Conservation (phyloP, 2,797 vertebrate species). For the Philypnodon macrostomus region DNA sequence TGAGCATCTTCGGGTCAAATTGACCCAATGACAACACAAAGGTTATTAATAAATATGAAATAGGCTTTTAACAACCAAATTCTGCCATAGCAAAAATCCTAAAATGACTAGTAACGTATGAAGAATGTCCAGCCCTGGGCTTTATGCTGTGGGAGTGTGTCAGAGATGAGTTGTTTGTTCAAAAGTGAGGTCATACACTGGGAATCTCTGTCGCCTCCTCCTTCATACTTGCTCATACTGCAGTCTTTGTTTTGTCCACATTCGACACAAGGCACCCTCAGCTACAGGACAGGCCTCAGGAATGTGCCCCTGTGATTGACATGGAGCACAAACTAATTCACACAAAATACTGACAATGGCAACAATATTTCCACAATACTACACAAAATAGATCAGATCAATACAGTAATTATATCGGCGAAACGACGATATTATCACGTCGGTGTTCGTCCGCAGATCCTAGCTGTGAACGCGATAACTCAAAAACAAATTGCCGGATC, state of each 20-base stretch:
- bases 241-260: conserved; percentile 54
- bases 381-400: conserved; percentile 12
- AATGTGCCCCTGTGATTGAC: conserved; percentile 42
- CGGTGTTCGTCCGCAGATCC: too few relatives aligned
- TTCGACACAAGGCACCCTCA: conserved; percentile 25
- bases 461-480: too few relatives aligned
- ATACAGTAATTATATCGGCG: too few relatives aligned
- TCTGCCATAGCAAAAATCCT: too few relatives aligned
- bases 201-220: conserved; percentile 39
- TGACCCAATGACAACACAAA: too few relatives aligned
- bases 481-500: too few relatives aligned
- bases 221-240: conserved; percentile 48
- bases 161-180: conserved; percentile 37
- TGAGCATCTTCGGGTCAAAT: too few relatives aligned
- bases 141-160: conserved; percentile 4
- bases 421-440: too few relatives aligned
- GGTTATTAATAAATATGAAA: too few relatives aligned
- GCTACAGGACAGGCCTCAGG: conserved; percentile 27
- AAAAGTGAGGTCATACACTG: conserved; percentile 47
- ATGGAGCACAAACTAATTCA: conserved; percentile 16
- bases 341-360: conserved; percentile 16
- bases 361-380: too few relatives aligned
- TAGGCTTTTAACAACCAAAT: too few relatives aligned
- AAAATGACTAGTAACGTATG: too few relatives aligned
- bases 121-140: neutral